Evolutionary conservation across 2,113 vertebrate genomes (phyloP).

Genomic region (Campylomormyrus numenius): DNA sequence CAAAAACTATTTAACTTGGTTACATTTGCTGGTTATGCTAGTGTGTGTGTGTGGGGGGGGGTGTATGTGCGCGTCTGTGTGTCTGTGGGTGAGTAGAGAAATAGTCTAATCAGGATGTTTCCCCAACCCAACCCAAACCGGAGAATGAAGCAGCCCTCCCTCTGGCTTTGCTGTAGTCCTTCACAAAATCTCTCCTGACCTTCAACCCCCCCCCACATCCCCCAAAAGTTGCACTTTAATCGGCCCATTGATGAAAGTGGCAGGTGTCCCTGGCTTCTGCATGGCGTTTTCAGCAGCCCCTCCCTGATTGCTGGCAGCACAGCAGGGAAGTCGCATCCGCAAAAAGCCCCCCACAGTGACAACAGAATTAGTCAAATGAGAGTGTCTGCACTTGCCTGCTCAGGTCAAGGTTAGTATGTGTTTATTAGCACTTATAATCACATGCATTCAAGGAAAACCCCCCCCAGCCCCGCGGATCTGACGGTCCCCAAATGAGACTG

Average conservation of each 20-base stretch:
- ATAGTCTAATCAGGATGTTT: background rate
- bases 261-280: conserved; percentile 1
- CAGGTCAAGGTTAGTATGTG: background rate
- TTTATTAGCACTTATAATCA: background rate
- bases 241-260: conserved; percentile 4
- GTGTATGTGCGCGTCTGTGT: background rate
- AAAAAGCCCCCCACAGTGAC: background rate
- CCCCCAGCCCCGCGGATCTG: background rate
- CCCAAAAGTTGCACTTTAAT: conserved; percentile 6
- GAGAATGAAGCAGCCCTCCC: background rate
- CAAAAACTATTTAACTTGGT: no score
- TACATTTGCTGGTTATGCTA: no score
- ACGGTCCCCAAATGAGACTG: background rate
- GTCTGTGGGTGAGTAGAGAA: background rate
- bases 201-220: background rate
- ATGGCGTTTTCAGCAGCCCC: background rate
- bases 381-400: background rate
- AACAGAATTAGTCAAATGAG: background rate
- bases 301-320: background rate
- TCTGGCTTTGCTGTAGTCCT: background rate
- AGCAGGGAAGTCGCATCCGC: background rate
- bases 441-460: background rate
- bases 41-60: background rate
- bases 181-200: background rate
- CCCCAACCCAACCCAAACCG: background rate